Evolutionary conservation across 2,888 invertebrate species (phyloP), one percentile per base, ranked within the genome.

Genomic region (Orgyia antiqua): DNA sequence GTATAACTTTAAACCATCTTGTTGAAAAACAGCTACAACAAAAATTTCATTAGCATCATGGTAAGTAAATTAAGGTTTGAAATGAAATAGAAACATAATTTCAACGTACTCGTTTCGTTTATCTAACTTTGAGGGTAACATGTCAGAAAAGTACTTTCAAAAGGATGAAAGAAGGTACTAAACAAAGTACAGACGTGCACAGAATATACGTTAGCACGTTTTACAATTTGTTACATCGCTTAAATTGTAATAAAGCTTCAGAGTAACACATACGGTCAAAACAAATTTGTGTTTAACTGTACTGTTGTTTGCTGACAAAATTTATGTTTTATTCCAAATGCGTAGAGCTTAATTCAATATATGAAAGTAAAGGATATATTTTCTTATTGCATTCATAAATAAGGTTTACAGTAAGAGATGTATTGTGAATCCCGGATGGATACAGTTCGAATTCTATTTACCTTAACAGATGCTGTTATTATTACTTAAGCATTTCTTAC

Each of bases 201-300:
- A 51, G 79, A 82, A 79, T 82, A 66, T 70, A 49, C 66, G 68
- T 74, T 68, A 61, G 68, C 72, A 64, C 71, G 71, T 76, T 77
- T 79, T 74, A 82, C 78, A 79, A 82, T 82, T 82, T 79, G 79
- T 82, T 73, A 76, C 75, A 77, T 72, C 70, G 69, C 77, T 79
- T 80, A 79, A 78, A 82, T 80, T 80, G 78, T 80, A 79, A 79
- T 80, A 78, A 79, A 80, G 71, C 72, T 76, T 64, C 68, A 51
- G 58, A 68, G 76, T 72, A 77, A 78, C 74, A 72, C 69, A 74
- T 71, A 68, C 64, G 51, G 58, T 54, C 42, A 31, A 33, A 43
- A 54, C 34, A 43, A 56, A 53, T 39, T 43, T 48, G 32, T 31
- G 35, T 51, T 42, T 52, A 70, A 58, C 51, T 46, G 44, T 36